Evolutionary conservation across 2,888 invertebrate genomes (phyloP).

Genomic region (Drosophila anceps): DNA sequence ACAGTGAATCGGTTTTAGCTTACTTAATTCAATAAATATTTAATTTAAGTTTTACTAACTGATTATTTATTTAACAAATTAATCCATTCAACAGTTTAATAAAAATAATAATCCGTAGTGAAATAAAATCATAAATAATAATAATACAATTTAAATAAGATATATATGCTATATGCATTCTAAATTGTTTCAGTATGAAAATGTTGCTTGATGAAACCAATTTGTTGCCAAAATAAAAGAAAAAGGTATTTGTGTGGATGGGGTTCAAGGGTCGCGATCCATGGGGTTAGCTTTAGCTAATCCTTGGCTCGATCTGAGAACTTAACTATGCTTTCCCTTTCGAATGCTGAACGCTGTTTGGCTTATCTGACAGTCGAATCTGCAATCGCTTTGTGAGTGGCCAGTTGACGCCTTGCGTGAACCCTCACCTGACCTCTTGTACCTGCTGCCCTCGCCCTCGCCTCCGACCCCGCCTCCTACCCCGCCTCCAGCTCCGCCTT

Average conservation of each 20-base stretch:
- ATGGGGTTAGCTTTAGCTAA: neutral
- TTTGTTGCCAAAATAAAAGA: neutral
- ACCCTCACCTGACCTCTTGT: constrained; percentile 47
- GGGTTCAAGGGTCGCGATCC: constrained; percentile 10
- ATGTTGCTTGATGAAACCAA: neutral
- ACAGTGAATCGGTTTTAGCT: too few species aligned
- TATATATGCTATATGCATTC: too few species aligned
- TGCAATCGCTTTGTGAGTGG: constrained; percentile 70
- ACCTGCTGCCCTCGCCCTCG: constrained; percentile 20
- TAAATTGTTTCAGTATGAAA: neutral
- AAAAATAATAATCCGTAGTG: too few species aligned
- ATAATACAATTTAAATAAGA: too few species aligned
- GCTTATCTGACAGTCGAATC: constrained; percentile 58
- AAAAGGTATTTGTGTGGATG: neutral
- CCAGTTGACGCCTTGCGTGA: constrained; percentile 69
- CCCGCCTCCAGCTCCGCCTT: neutral
- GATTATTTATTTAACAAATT: too few species aligned
- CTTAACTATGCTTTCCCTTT: constrained; percentile 45
- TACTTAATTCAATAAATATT: too few species aligned
- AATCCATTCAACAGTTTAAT: too few species aligned
- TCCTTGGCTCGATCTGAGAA: constrained; percentile 37
- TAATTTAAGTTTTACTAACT: too few species aligned
- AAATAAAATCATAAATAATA: too few species aligned
- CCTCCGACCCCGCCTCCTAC: neutral
- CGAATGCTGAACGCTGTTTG: constrained; percentile 25